Evolutionary conservation across 2,797 vertebrate genomes (phyloP).

Genomic region (Lithobates pipiens): DNA sequence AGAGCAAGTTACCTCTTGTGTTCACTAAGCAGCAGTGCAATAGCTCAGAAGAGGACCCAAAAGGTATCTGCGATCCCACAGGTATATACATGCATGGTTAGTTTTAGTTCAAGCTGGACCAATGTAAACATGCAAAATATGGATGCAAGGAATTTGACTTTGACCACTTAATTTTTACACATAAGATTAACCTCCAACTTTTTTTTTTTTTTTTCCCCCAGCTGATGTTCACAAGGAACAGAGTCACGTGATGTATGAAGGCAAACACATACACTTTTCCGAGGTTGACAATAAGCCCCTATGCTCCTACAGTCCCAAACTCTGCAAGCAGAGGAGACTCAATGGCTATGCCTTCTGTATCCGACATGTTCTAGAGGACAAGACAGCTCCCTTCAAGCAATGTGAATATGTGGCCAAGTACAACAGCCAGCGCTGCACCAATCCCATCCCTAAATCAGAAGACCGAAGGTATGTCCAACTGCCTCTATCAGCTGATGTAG

Average conservation of each 20-base stretch:
- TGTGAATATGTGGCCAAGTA: constrained; percentile 99
- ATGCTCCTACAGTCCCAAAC: constrained; percentile 99
- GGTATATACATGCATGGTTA: too few relatives aligned
- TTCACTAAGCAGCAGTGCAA: too few relatives aligned
- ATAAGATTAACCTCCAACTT: constrained; percentile 45
- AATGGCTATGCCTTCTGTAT: constrained; percentile 99
- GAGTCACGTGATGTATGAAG: constrained; percentile 99
- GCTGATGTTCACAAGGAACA: constrained; percentile 99
- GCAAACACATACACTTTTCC: constrained; percentile 99
- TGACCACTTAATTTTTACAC: too few relatives aligned
- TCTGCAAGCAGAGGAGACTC: constrained; percentile 99
- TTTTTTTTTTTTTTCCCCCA: constrained; percentile 82
- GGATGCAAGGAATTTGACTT: too few relatives aligned
- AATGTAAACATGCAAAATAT: too few relatives aligned
- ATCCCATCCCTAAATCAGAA: constrained; percentile 98
- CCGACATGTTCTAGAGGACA: constrained; percentile 98
- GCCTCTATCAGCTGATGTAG: neutral
- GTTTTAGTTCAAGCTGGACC: too few relatives aligned
- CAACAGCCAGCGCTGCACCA: constrained; percentile 99
- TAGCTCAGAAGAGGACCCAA: too few relatives aligned
- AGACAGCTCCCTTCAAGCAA: constrained; percentile 99
- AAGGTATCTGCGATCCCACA: too few relatives aligned
- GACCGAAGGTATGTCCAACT: constrained; percentile 88
- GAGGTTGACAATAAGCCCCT: constrained; percentile 99
- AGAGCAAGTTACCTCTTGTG: too few relatives aligned